These are phyloP conservation scores for Nematolebias whitei DNA, from an alignment of 2,113 vertebrate species.

Conservation along the genomic window DNA sequence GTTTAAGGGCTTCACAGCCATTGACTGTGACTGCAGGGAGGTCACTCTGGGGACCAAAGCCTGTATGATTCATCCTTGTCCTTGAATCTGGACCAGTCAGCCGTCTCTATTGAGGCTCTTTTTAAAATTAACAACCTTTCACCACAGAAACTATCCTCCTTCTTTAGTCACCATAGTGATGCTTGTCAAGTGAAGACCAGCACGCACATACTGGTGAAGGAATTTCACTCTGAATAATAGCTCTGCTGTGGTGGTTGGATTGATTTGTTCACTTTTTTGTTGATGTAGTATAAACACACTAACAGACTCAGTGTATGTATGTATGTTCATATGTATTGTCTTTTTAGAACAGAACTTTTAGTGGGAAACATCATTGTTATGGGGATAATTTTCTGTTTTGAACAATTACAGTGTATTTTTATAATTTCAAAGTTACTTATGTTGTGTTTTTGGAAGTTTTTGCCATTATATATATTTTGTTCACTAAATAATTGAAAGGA, in stretches of 20 bases:
- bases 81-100: constrained; percentile 57
- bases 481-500: too few relatives aligned
- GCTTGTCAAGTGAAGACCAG: constrained; percentile 62
- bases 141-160: constrained; percentile 44
- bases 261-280: constrained; percentile 12
- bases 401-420: too few relatives aligned
- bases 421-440: too few relatives aligned
- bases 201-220: constrained; percentile 46
- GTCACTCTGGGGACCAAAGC: constrained; percentile 24
- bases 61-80: constrained; percentile 52
- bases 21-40: constrained; percentile 27
- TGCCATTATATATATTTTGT: too few relatives aligned
- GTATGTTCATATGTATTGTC: neutral
- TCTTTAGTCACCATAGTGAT: constrained; percentile 71
- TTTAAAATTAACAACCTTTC: constrained; percentile 67
- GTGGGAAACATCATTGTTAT: too few relatives aligned
- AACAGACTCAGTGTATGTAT: neutral
- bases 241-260: constrained; percentile 47
- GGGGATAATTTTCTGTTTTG: too few relatives aligned
- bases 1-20: constrained; percentile 33
- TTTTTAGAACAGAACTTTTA: neutral
- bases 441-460: too few relatives aligned
- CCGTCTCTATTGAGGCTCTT: constrained; percentile 46
- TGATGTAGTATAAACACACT: neutral
- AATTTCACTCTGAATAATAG: constrained; percentile 72